Base-by-base conservation (phyloP, 92 coral and sea anemone species). In the Muricea muricata region DNA sequence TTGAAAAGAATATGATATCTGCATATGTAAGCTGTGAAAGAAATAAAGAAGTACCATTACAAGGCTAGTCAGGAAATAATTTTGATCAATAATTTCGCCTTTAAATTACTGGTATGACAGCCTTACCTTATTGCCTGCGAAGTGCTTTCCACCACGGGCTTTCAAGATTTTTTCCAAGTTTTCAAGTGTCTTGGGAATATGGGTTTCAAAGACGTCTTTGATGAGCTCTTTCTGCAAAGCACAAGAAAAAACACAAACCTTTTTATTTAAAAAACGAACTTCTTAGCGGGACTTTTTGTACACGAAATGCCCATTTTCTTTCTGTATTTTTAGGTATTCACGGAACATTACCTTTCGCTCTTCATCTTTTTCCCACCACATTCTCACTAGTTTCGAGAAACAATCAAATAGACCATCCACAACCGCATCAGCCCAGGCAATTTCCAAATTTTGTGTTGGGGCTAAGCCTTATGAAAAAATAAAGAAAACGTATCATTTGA, bases 81-180 rank as follows among this genome's bases (percentile, higher is more conserved):
- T 17, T 25, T 0, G 8, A 0, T 21, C 61, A 7, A 54, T 7
- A 52, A 7, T n/a, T n/a, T n/a, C n/a, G n/a, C n/a, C n/a, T n/a
- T n/a, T n/a, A 13, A 7, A 39, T 39, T 39, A 4, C 5, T n/a
- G n/a, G n/a, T n/a, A n/a, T n/a, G n/a, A n/a, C n/a, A n/a, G n/a
- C n/a, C n/a, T 18, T 76, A 76, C 81, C 81, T 76, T 76, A 55
- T 50, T 30, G 15, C 40, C 81, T 6, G 46, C 69, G 55, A 76
- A 54, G 40, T 76, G 14, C 11, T 76, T 76, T 32, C 81, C 81
- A 52, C 39, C 81, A 54, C 35, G 24, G 7, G 65, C 15, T 30
- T 76, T 76, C 31, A 76, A 14, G 7, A 76, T 6, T 11, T 76
- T 50, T 37, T 76, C 81, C 31, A 76, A n/a, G 10, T 7, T 33